These are phyloP conservation scores for Palaemon carinicauda DNA, from an alignment of 1,140 invertebrate genomes.

Conservation along the genomic window DNA sequence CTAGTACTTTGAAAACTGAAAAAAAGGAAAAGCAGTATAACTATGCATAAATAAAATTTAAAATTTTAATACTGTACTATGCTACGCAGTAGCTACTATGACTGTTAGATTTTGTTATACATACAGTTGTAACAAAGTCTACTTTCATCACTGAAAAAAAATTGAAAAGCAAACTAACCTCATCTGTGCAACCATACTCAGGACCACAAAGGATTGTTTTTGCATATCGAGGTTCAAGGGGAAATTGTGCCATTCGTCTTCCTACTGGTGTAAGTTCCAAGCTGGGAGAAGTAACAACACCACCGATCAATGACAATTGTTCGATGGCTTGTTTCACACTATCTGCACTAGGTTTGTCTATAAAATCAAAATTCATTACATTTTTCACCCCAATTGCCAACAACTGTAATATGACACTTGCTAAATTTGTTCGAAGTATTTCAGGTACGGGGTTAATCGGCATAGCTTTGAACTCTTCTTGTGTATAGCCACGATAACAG, in stretches of 20 bases:
- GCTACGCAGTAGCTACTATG: not conserved
- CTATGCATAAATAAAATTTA: too few species aligned
- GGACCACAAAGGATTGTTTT: conserved; percentile 83
- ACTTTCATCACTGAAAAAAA: too few species aligned
- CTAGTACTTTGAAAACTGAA: too few species aligned
- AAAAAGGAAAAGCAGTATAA: too few species aligned
- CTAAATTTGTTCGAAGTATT: conserved; percentile 82
- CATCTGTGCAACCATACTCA: conserved; percentile 76
- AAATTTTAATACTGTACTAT: too few species aligned
- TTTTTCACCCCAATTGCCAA: conserved; percentile 83
- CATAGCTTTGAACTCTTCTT: conserved; percentile 75
- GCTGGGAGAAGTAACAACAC: conserved; percentile 69
- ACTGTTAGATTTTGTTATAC: too few species aligned
- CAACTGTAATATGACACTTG: conserved; percentile 81
- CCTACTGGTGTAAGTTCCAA: conserved; percentile 81
- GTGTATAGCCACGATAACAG: conserved; percentile 77
- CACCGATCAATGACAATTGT: conserved; percentile 79
- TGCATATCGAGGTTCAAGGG: conserved; percentile 89
- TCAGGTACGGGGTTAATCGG: conserved; percentile 81
- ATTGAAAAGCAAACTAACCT: conserved; percentile 20
- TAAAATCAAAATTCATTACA: conserved; percentile 86
- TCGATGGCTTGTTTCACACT: conserved; percentile 70
- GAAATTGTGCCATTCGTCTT: conserved; percentile 87
- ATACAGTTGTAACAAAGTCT: too few species aligned
- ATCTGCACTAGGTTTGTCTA: conserved; percentile 77